Evolutionary conservation across 2,113 vertebrate species (phyloP).

Genomic region (Neolamprologus hecqui): DNA sequence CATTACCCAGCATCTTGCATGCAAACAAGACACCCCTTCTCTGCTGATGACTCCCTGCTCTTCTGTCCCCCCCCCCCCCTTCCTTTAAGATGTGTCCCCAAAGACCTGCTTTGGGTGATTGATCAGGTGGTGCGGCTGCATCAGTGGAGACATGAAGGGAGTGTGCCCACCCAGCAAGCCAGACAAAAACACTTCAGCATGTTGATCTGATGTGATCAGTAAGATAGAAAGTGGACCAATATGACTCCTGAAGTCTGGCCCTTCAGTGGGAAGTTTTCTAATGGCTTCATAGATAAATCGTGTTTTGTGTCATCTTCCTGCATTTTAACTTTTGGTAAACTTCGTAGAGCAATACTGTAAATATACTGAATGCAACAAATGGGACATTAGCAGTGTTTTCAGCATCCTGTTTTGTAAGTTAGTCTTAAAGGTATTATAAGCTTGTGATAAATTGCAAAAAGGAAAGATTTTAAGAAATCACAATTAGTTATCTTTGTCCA

Average conservation of each 20-base stretch:
- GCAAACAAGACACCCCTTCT: slow-evolving; percentile 55
- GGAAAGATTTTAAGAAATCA: background rate
- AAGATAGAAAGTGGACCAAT: too few species aligned
- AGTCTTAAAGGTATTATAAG: background rate
- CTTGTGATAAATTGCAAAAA: background rate
- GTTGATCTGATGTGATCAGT: slow-evolving; percentile 42
- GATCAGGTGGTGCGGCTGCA: slow-evolving; percentile 45
- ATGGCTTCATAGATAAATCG: slow-evolving; percentile 29
- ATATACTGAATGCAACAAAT: background rate
- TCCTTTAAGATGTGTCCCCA: background rate
- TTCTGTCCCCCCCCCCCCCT: background rate
- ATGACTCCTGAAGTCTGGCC: slow-evolving; percentile 9
- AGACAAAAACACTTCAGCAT: slow-evolving; percentile 1
- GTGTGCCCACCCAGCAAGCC: slow-evolving; percentile 30
- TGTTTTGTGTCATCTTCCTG: background rate
- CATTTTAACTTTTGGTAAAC: background rate
- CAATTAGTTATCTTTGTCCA: background rate
- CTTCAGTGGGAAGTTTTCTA: background rate
- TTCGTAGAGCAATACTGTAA: background rate
- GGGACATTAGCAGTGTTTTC: background rate
- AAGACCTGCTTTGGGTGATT: slow-evolving; percentile 48
- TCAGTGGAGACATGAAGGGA: slow-evolving; percentile 24
- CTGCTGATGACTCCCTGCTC: background rate
- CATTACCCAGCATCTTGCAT: slow-evolving; percentile 70
- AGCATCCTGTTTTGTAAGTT: background rate